phyloP scores from a whole-genome alignment of 2,113 vertebrate species.

The Serinus canaria region DNA sequence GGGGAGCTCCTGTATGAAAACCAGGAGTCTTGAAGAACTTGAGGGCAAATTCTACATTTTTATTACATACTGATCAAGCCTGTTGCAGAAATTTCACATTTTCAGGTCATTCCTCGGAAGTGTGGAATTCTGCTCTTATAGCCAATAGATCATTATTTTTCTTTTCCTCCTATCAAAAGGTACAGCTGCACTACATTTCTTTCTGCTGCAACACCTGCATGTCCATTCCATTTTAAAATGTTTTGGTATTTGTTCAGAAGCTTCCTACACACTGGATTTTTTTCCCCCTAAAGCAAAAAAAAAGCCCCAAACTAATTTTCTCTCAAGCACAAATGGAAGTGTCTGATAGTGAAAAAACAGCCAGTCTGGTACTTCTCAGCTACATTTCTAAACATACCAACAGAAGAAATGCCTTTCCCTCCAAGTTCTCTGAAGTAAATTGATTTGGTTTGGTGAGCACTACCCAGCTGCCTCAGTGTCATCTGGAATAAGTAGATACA shows the following conservation, averaged over 20 bases:
- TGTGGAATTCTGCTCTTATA: neutral
- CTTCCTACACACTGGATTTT: neutral
- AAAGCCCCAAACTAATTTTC: neutral
- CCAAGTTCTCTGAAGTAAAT: neutral
- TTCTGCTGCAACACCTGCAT: neutral
- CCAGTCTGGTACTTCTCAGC: neutral
- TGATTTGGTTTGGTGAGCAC: neutral
- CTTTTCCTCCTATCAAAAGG: neutral
- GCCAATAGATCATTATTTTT: neutral
- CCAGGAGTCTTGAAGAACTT: neutral
- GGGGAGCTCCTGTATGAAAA: neutral
- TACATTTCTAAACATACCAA: neutral
- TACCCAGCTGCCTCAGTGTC: neutral
- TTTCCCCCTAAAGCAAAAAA: neutral
- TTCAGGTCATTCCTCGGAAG: neutral
- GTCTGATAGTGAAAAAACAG: neutral
- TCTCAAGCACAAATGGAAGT: neutral
- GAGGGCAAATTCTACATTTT: neutral
- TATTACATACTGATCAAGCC: neutral
- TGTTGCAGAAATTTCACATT: fast-evolving
- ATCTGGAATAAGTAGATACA: neutral
- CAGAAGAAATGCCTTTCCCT: neutral
- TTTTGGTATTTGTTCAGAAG: neutral
- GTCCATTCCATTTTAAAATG: neutral
- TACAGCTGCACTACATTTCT: neutral